These are phyloP conservation scores for Leptodactylus fuscus DNA, from an alignment of 2,113 vertebrate species.

Conservation along the genomic window DNA sequence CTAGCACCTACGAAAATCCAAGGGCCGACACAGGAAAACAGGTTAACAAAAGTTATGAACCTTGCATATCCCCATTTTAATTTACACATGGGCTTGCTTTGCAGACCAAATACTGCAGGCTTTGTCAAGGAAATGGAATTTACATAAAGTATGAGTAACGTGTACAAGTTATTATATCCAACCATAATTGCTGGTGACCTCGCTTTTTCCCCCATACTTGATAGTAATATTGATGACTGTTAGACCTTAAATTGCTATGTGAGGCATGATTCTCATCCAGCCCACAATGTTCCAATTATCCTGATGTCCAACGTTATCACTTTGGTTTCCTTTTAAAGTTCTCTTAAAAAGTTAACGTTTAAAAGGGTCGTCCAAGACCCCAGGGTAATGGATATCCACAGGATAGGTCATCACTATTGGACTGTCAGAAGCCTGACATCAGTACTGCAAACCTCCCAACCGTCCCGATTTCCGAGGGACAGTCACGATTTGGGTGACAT, in stretches of 20 bases:
- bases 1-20: conserved; percentile 20
- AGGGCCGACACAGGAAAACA: neutral
- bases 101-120: neutral
- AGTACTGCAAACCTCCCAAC: no score
- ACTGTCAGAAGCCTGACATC: no score
- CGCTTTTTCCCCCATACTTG: neutral
- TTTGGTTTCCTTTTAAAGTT: neutral
- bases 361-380: no score
- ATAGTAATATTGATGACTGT: neutral
- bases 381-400: no score
- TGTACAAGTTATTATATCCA: neutral
- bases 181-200: neutral
- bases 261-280: neutral
- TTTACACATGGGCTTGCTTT: neutral
- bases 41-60: neutral
- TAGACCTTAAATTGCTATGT: neutral
- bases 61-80: neutral
- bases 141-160: conserved; percentile 24
- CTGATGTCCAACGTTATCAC: neutral
- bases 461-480: no score
- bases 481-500: no score
- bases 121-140: conserved; percentile 20
- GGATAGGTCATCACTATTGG: no score
- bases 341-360: neutral
- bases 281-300: neutral